A percentile compares a stretch with the other conserved stretches of the same genome.
These are phyloP conservation scores for Calypte anna DNA, from an alignment of 2,113 vertebrate genomes.

Conservation along the genomic window DNA sequence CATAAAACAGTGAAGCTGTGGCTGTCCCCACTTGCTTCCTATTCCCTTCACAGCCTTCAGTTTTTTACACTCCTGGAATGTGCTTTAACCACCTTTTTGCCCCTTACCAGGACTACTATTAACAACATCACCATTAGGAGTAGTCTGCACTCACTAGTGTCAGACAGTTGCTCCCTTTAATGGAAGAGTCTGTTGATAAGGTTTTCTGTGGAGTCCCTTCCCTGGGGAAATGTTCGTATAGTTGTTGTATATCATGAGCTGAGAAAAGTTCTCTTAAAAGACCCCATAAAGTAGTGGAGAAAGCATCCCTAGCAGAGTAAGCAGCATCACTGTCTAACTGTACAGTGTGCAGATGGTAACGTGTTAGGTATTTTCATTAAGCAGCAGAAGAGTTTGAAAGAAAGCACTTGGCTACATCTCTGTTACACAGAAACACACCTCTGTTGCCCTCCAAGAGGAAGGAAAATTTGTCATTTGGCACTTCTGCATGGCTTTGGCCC, in stretches of 20 bases:
- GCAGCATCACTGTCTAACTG: fast-evolving
- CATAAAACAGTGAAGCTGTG: neutral
- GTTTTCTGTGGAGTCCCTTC: neutral
- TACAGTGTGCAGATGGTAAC: neutral
- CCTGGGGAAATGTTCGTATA: neutral
- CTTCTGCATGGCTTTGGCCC: neutral
- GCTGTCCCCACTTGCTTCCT: slow-evolving; percentile 30
- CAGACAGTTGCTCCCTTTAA: neutral
- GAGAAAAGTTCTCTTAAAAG: neutral
- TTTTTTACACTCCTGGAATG: neutral
- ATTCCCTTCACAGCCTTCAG: neutral
- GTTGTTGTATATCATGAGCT: neutral
- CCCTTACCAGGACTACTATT: neutral
- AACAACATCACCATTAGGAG: neutral
- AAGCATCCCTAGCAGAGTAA: neutral
- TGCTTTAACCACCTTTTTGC: slow-evolving; percentile 16
- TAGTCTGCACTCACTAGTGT: neutral
- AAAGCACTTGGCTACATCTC: neutral
- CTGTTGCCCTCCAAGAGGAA: neutral
- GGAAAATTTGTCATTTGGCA: neutral
- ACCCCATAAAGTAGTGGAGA: neutral
- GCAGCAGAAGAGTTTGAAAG: neutral
- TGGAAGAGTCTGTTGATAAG: neutral
- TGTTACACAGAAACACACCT: neutral
- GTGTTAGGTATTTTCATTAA: neutral